phyloP scores from a whole-genome alignment of 2,113 vertebrate genomes.

The Loxodonta africana region DNA sequence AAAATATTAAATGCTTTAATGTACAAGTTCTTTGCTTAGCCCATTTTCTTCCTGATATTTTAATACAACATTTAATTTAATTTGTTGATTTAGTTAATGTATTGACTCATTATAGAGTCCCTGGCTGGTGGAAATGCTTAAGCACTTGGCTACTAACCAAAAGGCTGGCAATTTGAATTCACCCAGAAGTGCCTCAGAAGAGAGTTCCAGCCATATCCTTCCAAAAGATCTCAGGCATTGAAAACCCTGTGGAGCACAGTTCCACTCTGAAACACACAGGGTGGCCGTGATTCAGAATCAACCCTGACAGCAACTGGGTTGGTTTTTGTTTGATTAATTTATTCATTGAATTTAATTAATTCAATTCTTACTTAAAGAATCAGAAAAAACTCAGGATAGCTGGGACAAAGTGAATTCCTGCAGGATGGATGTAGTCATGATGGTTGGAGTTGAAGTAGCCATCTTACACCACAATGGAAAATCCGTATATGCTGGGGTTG shows the following conservation, averaged over 20 bases:
- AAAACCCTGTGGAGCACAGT: no score
- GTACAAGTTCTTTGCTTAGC: constrained; percentile 13
- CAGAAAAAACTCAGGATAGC: neutral
- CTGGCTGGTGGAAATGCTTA: no score
- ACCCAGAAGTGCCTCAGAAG: no score
- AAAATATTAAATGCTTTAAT: neutral
- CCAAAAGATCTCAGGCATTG: no score
- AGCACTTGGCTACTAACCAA: no score
- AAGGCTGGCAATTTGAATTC: no score
- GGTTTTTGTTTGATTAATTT: neutral
- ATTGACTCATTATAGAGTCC: neutral
- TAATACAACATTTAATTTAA: constrained; percentile 30
- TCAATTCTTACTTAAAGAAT: constrained; percentile 10
- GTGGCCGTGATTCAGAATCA: neutral
- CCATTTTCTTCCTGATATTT: neutral
- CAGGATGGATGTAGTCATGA: neutral
- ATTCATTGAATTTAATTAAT: neutral
- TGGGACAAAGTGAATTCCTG: neutral
- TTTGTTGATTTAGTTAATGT: neutral
- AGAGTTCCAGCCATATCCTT: neutral
- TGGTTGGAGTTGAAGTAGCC: neutral
- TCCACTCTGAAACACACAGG: neutral
- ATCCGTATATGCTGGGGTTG: accelerated
- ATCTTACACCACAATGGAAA: no score
- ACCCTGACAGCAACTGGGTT: neutral